phyloP scores from a whole-genome alignment of 2,888 invertebrate species.

The Drosophila paranaensis region DNA sequence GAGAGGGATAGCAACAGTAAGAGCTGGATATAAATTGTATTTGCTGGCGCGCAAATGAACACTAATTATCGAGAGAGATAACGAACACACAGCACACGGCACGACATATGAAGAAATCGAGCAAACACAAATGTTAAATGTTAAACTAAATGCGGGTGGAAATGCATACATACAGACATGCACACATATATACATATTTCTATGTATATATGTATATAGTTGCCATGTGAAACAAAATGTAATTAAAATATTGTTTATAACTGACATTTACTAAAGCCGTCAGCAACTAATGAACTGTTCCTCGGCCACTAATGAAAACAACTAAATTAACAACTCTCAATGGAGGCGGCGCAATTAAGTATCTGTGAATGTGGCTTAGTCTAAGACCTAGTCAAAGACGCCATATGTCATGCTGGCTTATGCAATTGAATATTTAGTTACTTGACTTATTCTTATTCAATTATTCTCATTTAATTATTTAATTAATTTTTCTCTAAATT shows the following conservation, averaged over 20 bases:
- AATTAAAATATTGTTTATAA: background rate
- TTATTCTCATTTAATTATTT: too few relatives aligned
- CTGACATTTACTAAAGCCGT: background rate
- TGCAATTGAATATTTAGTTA: background rate
- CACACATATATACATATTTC: background rate
- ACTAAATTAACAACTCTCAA: background rate
- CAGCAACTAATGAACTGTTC: background rate
- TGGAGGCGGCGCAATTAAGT: background rate
- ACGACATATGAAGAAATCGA: constrained; percentile 13
- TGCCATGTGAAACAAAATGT: background rate
- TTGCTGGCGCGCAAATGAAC: constrained; percentile 52
- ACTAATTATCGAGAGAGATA: constrained; percentile 41
- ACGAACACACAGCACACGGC: constrained; percentile 14
- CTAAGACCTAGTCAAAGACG: background rate
- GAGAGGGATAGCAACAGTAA: background rate
- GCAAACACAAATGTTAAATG: constrained; percentile 27
- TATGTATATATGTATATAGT: background rate
- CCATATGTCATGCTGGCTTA: background rate
- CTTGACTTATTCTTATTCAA: background rate
- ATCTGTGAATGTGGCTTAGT: too few relatives aligned
- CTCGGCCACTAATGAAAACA: background rate
- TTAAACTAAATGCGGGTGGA: constrained; percentile 26
- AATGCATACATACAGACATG: background rate
- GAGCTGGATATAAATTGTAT: constrained; percentile 32
- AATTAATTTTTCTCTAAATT: too few relatives aligned